Base-by-base conservation (phyloP, 2,113 vertebrate genomes). In the Gallinago undulata region DNA sequence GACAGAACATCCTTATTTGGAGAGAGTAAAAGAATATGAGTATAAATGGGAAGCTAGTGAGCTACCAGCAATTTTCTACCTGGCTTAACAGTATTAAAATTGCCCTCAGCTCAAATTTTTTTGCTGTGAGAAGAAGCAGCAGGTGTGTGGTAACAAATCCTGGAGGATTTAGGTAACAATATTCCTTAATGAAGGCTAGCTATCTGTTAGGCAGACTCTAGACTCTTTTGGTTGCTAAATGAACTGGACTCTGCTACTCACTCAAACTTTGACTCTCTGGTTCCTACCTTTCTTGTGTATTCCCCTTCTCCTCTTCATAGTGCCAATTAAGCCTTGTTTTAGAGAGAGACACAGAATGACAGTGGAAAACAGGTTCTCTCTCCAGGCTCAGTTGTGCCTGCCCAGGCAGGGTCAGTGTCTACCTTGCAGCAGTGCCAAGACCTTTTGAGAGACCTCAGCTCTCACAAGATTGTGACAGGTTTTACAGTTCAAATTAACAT, bases 31-130 rank as follows among this genome's bases (percentile, higher is more conserved):
- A 74, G 19, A 41, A 43, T 9, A 6, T 12, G 8, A 59, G 13
- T 12, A 8, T 4, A 6, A 17, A 19, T 3, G 2, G 23, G 28
- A 70, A 60, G 11, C 4, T 18, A 48, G 23, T 24, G 17, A 39
- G 17, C 15, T 69, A 43, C 18, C 1, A n/a, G 6, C 3, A 27
- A 4, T 11, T 73, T 48, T 77, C 8, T 22, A 39, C 1, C 1
- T 31, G 7, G 17, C 11, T 53, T 37, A 64, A 13, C 1, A 15
- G 2, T 24, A 17, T 33, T 78, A 55, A 86, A 86, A 57, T 28
- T 35, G 2, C 3, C 1, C 12, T 83, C 11, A 30, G n/a, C 4
- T 81, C 7, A 7, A 39, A 68, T 19, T 16, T 66, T 63, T 80
- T 28, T 64, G 4, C 18, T 89, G 35, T 43, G 6, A 80, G 18